A percentile compares a stretch with the other conserved stretches of the same genome.
phyloP scores from a whole-genome alignment of 2,888 invertebrate species.

The Neoascia interrupta region DNA sequence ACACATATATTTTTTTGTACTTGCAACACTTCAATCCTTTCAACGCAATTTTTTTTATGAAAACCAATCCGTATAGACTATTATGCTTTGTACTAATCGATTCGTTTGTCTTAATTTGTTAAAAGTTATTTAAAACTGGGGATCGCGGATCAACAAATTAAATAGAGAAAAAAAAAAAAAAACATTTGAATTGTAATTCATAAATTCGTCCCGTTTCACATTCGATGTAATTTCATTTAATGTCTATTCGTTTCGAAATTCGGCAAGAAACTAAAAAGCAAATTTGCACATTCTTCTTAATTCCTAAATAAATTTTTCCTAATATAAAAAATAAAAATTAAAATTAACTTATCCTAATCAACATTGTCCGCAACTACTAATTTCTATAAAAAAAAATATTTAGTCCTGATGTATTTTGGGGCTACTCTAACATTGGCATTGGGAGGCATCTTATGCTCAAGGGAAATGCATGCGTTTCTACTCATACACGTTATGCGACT shows the following conservation, averaged over 20 bases:
- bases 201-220: conserved; percentile 14
- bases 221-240: conserved; percentile 2
- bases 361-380: conserved; percentile 22
- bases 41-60: not conserved
- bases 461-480: conserved; percentile 82
- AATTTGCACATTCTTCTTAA: too few species aligned
- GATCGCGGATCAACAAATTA: conserved; percentile 3
- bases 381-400: too few species aligned
- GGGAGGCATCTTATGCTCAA: conserved; percentile 82
- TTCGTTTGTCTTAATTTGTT: conserved; percentile 1
- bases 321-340: too few species aligned
- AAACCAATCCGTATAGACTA: conserved; percentile 23
- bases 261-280: not conserved
- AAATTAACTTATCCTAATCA: too few species aligned
- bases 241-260: conserved; percentile 19
- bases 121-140: conserved; percentile 7
- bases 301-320: too few species aligned
- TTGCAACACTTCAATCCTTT: too few species aligned
- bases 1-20: not conserved
- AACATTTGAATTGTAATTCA: too few species aligned
- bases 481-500: conserved; percentile 83
- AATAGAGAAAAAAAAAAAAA: too few species aligned
- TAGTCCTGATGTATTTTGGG: conserved; percentile 43
- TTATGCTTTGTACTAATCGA: conserved; percentile 18
- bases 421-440: conserved; percentile 76